Evolutionary conservation across 2,797 vertebrate genomes (phyloP), one percentile per base, ranked within the genome.

Genomic region (Sphaeramia orbicularis): DNA sequence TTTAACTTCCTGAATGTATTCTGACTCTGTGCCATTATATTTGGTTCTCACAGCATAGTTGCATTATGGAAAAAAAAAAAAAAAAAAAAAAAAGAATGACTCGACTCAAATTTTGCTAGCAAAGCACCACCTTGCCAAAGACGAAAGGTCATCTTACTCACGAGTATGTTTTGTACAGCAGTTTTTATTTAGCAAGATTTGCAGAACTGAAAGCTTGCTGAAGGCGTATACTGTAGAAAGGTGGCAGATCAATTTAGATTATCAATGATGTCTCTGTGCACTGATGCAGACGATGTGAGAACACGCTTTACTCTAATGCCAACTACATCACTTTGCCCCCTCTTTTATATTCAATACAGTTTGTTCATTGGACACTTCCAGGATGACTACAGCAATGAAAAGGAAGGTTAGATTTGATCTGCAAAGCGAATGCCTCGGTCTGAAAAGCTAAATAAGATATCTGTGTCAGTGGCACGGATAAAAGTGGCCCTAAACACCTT

Each of bases 401-500:
- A 58, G 56, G 44, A 42, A 45, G 27, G 52, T 67, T 40, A 38
- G 21, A 24, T 74, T 54, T 64, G 10, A 68, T 71, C 44, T 19
- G 36, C 13, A 27, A 63, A 14, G 14, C 6, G 37, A 30, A 69
- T 43, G 18, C 24, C 12, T 49, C 51, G 12, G 30, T 27, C 37
- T 35, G 48, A 16, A 69, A 61, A 36, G 55, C 42, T 57, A 64
- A 80, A 70, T 48, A 71, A 65, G 67, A 79, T n/a, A 74, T 76
- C 12, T 18, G 38, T 74, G 42, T 61, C 59, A 50, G 59, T 18
- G 41, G 15, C 37, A 41, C 2, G 37, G 50, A 51, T 47, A 74
- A 21, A 70, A 59, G 63, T 67, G 52, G 32, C 60, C n/a, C n/a
- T 65, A 57, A 86, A 81, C 58, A 78, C 66, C 61, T 78, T 75